Base-by-base conservation (phyloP, 2,888 invertebrate species). In the Metacarcinus magister region DNA sequence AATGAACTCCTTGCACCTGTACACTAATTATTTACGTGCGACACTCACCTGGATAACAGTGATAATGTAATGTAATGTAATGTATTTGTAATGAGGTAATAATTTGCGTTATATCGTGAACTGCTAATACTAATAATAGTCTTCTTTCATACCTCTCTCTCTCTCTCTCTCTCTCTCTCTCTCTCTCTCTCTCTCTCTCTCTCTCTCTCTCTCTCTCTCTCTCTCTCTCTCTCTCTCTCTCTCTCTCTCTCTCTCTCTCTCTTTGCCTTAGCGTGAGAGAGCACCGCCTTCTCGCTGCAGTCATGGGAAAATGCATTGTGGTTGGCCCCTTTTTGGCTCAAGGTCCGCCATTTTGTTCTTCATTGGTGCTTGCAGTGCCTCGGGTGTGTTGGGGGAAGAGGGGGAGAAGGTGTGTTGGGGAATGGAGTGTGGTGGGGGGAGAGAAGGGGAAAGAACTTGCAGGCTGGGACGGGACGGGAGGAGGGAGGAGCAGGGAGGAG, bases 121-220 rank as follows among this genome's bases (percentile, higher is more conserved):
- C 54, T 54, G 54, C 54, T 54, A 54, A 54, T 54, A 54, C 44
- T 91, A n/a, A 7, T 44, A 19, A 8, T 48, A 48, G n/a, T 39
- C 8, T 32, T 4, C 19, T 54, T 32, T 92, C 0, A 2, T 32
- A 16, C 28, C 28, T 92, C 19, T 48, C 19, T 48, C 54, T 54
- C 28, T 44, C 48, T 48, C 48, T 54, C 48, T 48, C 28, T 48
- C 28, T 92, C 54, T 92, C 92, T 48, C 54, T 92, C 28, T 48
- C 92, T 92, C 54, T 54, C 54, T 54, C 54, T 54, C 54, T 54
- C 54, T 54, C 54, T 54, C 89, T 89, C n/a, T 89, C 43, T 89
- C 89, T 89, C 39, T 43, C 43, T 67, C 67, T 67, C 67, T 67
- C 67, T 67, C 67, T 67, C 67, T 67, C 67, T 67, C 67, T 67